Evolutionary conservation across 2,888 invertebrate species (phyloP), one percentile per base, ranked within the genome.

Genomic region (Papilio demoleus): DNA sequence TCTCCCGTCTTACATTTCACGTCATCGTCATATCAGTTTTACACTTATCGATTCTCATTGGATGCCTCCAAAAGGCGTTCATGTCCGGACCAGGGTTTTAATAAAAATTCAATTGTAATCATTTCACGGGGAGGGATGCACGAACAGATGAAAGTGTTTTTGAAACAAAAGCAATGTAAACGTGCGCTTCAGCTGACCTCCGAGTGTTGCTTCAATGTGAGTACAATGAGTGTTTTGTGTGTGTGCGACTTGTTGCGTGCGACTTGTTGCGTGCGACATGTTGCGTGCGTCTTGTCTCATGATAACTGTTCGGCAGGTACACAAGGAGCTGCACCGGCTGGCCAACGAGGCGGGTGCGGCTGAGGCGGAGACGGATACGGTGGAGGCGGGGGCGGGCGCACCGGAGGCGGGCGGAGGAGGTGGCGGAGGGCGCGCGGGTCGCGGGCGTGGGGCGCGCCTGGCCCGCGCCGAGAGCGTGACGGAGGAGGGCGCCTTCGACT

Each of bases 311-410:
- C n/a, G 4, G 11, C 75, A 94, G 94, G 94, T 95, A 76, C 95
- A 96, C 86, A 95, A 95, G 78, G 96, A 97, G 84, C 93, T 96
- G 70, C 94, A 94, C 65, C 94, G 95, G 19, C 92, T 96, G 70
- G 94, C 95, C 42, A 86, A 88, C 65, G 88, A 89, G 22, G 61
- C 70, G 67, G 79, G n/a, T 76, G 75, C 4, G 14, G 40, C 40
- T 14, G 40, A 11, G 40, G 40, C 40, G n/a, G 40, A 4, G 40
- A n/a, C 81, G 90, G 76, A 70, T 87, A 77, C 11, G 11, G 47
- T 1, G 47, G 47, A 8, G 1, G 45, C 4, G 6, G 19, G n/a
- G n/a, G n/a, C n/a, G n/a, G n/a, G n/a, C n/a, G n/a, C n/a, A n/a
- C n/a, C 22, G 22, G 22, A 81, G 90, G 76, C 70, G 87, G 77